Evolutionary conservation across 2,113 vertebrate species (phyloP).

Genomic region (Furnarius figulus): DNA sequence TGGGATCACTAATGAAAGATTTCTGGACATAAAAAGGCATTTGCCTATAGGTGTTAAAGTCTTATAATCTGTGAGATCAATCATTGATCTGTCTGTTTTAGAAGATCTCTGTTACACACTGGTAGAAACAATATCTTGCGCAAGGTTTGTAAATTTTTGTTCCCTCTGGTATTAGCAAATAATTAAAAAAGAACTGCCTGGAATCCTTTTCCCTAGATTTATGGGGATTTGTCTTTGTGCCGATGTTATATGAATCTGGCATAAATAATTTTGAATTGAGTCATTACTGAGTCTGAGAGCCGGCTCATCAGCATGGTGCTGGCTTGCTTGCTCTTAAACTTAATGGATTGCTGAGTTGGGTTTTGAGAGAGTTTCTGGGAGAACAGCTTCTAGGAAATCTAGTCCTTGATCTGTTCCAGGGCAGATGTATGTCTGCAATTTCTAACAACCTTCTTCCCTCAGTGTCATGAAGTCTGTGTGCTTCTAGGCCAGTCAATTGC

Average conservation of each 20-base stretch:
- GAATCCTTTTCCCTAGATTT: neutral
- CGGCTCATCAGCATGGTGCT: neutral
- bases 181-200: neutral
- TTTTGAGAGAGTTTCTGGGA: neutral
- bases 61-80: neutral
- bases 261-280: neutral
- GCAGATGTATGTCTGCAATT: neutral
- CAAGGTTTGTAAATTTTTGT: neutral
- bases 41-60: neutral
- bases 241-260: neutral
- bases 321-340: neutral
- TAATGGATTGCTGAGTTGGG: neutral
- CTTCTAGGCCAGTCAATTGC: neutral
- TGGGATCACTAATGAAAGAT: neutral
- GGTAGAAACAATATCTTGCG: neutral
- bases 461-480: neutral
- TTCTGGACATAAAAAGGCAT: neutral
- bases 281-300: neutral
- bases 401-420: neutral
- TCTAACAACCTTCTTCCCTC: neutral
- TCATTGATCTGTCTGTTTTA: neutral
- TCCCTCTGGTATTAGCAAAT: neutral
- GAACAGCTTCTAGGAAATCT: conserved; percentile 23
- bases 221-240: neutral
- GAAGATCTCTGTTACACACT: neutral